Conservation (phyloP, 2,888 invertebrate genomes). For the Lysandra coridon region DNA sequence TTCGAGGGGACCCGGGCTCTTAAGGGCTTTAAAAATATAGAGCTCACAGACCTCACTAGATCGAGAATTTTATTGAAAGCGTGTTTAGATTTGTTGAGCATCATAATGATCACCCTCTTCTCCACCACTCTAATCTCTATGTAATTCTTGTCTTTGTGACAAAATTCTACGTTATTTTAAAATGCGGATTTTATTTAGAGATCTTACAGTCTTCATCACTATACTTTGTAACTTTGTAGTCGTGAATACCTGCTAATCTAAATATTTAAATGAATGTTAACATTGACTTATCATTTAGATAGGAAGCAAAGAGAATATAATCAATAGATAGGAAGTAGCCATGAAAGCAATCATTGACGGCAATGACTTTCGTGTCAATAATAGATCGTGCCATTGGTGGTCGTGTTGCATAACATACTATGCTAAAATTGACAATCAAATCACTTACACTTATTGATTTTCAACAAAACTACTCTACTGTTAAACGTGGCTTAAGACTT, state of each 20-base stretch:
- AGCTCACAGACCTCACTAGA: too few species aligned
- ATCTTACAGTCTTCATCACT: not conserved
- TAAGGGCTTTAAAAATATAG: too few species aligned
- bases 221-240: not conserved
- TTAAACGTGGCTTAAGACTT: not conserved
- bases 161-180: too few species aligned
- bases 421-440: not conserved
- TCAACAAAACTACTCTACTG: not conserved
- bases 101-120: too few species aligned
- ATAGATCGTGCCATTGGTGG: not conserved
- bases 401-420: constrained; percentile 1
- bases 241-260: not conserved
- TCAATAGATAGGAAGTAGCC: constrained; percentile 1
- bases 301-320: not conserved
- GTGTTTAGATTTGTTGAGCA: too few species aligned
- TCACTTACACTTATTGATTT: not conserved
- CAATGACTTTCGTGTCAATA: constrained; percentile 13
- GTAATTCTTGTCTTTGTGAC: too few species aligned
- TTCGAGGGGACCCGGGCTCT: too few species aligned
- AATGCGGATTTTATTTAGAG: not conserved
- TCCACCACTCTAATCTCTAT: too few species aligned
- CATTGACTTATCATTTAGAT: constrained; percentile 4
- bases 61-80: too few species aligned
- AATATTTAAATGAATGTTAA: not conserved
- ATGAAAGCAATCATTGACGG: not conserved